Evolutionary conservation across 1,140 invertebrate genomes (phyloP).

Genomic region (Doryteuthis pealeii): DNA sequence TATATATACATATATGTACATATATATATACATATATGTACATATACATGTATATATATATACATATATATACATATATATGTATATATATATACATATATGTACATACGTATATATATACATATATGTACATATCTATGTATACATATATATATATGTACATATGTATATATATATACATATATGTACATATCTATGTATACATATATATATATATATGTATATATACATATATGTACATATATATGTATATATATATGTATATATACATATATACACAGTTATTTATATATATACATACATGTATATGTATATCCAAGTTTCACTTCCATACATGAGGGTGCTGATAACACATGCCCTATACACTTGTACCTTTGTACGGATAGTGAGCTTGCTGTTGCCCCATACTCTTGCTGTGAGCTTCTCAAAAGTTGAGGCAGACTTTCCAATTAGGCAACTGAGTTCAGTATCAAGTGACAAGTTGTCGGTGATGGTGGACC

Average conservation of each 20-base stretch:
- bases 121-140: no score
- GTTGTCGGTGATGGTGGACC: no score
- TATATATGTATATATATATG: background rate
- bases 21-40: background rate
- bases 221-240: background rate
- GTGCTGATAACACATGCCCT: no score
- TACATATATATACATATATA: constrained; percentile 3
- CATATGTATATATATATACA: background rate
- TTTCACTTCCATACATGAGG: no score
- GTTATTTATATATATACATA: background rate
- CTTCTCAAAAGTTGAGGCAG: no score
- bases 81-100: background rate
- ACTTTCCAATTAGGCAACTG: no score
- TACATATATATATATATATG: background rate
- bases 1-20: background rate
- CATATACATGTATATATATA: background rate
- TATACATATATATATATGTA: background rate
- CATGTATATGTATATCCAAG: no score
- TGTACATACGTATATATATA: background rate
- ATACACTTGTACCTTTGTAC: no score
- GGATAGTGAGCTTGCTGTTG: no score
- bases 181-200: no score
- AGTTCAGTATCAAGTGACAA: no score
- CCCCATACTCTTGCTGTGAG: no score
- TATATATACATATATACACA: background rate